Evolutionary conservation across 2,113 vertebrate species (phyloP).

Genomic region (Jacana jacana): DNA sequence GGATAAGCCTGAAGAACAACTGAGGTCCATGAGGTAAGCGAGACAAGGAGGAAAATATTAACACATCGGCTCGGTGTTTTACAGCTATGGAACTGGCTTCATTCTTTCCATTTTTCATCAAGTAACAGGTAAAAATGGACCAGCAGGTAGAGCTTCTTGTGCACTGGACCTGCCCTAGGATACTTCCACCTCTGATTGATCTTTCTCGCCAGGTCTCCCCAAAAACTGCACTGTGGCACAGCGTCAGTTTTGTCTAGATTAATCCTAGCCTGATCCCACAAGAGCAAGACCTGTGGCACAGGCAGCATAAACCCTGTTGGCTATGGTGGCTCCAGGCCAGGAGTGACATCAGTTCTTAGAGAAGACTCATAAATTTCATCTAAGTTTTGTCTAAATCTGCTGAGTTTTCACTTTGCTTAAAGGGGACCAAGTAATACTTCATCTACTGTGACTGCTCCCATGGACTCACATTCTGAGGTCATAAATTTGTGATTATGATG

Average conservation of each 20-base stretch:
- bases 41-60: fast-evolving
- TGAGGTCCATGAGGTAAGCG: fast-evolving
- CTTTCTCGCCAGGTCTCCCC: not conserved
- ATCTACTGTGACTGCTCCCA: not conserved
- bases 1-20: not conserved
- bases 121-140: not conserved
- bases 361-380: not conserved
- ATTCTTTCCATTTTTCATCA: not conserved
- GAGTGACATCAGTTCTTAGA: not conserved
- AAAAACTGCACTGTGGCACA: fast-evolving
- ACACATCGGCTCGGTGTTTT: not conserved
- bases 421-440: not conserved
- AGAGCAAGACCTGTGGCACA: not conserved
- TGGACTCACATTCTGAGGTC: not conserved
- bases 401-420: not conserved
- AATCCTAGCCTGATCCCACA: not conserved
- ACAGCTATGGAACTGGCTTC: not conserved
- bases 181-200: not conserved
- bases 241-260: not conserved
- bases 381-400: not conserved
- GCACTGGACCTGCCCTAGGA: not conserved
- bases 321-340: not conserved
- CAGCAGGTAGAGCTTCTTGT: not conserved
- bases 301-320: not conserved
- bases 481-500: not conserved